phyloP scores from a whole-genome alignment of 2,888 invertebrate species.

The Amphipoea lucens region DNA sequence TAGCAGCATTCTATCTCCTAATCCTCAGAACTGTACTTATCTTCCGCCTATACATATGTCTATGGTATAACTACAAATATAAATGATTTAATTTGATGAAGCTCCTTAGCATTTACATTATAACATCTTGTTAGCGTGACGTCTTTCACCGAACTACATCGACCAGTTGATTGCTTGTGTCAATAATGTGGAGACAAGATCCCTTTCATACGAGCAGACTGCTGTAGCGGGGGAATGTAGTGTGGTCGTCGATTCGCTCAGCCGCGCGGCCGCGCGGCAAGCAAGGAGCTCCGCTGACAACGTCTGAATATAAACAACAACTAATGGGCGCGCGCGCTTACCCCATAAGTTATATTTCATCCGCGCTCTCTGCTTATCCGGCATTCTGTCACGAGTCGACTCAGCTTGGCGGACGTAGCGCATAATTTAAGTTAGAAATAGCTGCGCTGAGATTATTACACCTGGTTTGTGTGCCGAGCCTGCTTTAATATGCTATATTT shows the following conservation, averaged over 20 bases:
- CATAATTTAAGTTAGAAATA: conserved; percentile 1
- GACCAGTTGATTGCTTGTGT: not conserved
- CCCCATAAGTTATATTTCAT: not conserved
- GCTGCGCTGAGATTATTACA: not conserved
- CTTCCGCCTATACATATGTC: not conserved
- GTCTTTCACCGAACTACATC: not conserved
- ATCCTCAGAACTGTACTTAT: not conserved
- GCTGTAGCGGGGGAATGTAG: not conserved
- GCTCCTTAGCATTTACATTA: not conserved
- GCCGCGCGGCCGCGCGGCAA: not conserved
- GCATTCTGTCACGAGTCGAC: not conserved
- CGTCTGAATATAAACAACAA: conserved; percentile 1
- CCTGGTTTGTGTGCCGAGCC: not conserved
- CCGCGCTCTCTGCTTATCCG: not conserved
- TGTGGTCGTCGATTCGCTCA: no score
- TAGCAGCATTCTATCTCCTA: not conserved
- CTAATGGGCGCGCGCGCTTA: not conserved
- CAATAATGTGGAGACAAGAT: not conserved
- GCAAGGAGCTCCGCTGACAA: not conserved
- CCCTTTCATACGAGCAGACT: not conserved
- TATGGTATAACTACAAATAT: not conserved
- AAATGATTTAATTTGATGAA: not conserved
- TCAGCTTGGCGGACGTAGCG: conserved; percentile 7
- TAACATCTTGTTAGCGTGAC: not conserved
- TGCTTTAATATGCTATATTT: not conserved